Percentiles rank a stretch among this genome's conserved stretches.
Evolutionary conservation across 2,888 invertebrate species (phyloP).

Genomic region (Lydus trimaculatus): DNA sequence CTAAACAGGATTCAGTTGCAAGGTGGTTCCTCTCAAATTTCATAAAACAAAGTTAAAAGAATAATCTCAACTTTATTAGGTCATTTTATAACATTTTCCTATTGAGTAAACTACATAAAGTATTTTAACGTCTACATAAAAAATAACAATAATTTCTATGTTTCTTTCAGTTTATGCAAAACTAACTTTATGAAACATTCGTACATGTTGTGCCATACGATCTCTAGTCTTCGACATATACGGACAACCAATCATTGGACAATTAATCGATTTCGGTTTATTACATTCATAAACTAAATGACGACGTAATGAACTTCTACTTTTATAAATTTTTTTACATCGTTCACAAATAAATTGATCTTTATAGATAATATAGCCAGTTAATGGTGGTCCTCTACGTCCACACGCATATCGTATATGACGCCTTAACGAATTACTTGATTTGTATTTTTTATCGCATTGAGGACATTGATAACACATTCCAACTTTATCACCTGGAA

Average conservation of each 20-base stretch:
- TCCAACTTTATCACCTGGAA: constrained; percentile 7
- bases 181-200: constrained; percentile 44
- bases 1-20: neutral
- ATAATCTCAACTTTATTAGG: neutral
- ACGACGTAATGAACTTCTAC: constrained; percentile 31
- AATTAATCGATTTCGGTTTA: constrained; percentile 45
- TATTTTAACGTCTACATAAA: neutral
- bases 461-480: constrained; percentile 21
- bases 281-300: constrained; percentile 50
- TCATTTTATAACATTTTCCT: neutral
- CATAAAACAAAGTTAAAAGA: neutral
- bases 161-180: neutral
- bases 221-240: constrained; percentile 50
- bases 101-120: neutral
- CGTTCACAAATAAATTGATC: constrained; percentile 39
- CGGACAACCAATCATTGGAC: constrained; percentile 45
- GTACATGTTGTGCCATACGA: constrained; percentile 48
- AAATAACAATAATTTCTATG: neutral
- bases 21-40: neutral
- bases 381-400: constrained; percentile 19
- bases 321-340: constrained; percentile 29
- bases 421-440: constrained; percentile 16
- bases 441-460: constrained; percentile 24
- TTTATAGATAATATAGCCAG: constrained; percentile 31
- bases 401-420: constrained; percentile 26